Evolutionary conservation across 2,797 vertebrate species (phyloP).

Genomic region (Platalea minor): DNA sequence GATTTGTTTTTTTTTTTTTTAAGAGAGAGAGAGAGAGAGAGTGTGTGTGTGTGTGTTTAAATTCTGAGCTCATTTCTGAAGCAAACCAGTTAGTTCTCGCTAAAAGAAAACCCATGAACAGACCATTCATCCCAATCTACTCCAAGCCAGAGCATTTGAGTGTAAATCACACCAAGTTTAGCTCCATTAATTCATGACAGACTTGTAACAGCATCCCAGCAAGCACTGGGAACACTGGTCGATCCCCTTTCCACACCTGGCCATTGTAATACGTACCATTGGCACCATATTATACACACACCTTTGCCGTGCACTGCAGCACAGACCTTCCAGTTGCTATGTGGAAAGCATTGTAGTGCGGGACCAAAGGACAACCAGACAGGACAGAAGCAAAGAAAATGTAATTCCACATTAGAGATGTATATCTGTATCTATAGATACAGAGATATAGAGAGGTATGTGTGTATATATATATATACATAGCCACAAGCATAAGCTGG

Average conservation of each 20-base stretch:
- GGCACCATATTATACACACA: neutral
- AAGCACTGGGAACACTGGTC: neutral
- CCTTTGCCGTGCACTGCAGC: neutral
- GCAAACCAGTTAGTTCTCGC: neutral
- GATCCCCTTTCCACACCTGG: neutral
- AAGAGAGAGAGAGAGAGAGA: no score
- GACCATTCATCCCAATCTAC: neutral
- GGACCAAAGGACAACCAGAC: neutral
- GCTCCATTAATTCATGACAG: neutral
- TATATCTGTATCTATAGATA: neutral
- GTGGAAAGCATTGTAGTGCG: neutral
- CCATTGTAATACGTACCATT: neutral
- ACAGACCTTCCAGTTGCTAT: neutral
- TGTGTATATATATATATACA: neutral
- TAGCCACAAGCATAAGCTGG: neutral
- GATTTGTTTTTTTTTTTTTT: neutral
- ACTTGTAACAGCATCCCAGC: neutral
- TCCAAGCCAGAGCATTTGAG: neutral
- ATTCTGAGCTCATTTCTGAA: neutral
- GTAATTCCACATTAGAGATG: neutral
- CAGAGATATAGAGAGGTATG: neutral
- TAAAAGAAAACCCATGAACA: neutral
- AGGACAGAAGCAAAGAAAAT: neutral
- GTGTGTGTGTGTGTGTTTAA: neutral
- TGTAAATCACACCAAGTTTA: neutral